Conservation (phyloP, 2,888 invertebrate genomes). For the Lissocephala sabroskyi region DNA sequence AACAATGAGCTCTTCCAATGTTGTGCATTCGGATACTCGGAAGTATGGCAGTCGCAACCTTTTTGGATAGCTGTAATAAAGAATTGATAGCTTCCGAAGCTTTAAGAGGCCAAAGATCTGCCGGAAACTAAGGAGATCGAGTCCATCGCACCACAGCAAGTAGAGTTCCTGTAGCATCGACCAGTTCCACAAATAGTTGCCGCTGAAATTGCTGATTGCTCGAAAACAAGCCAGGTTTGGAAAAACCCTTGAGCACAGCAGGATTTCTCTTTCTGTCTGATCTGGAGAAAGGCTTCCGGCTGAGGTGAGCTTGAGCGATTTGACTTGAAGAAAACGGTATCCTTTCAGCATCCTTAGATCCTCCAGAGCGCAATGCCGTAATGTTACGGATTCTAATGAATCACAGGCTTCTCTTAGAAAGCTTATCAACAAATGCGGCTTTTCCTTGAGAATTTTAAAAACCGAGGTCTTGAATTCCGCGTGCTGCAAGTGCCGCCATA, state of each 20-base stretch:
- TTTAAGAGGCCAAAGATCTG: conserved; percentile 16
- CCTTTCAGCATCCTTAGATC: not conserved
- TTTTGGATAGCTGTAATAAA: conserved; percentile 24
- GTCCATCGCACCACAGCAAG: conserved; percentile 23
- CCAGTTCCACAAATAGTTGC: conserved; percentile 30
- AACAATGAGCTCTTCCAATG: conserved; percentile 34
- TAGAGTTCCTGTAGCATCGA: conserved; percentile 25
- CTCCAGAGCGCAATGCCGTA: not conserved
- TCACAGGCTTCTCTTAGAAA: conserved; percentile 20
- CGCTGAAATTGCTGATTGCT: conserved; percentile 18
- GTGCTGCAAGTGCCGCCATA: conserved; percentile 25
- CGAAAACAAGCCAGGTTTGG: conserved; percentile 31
- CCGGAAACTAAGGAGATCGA: conserved; percentile 12
- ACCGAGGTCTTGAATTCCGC: not conserved
- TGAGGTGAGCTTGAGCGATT: conserved; percentile 1
- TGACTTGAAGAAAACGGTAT: too few species aligned
- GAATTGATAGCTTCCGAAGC: conserved; percentile 31
- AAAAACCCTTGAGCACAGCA: conserved; percentile 30
- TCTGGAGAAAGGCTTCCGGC: too few species aligned
- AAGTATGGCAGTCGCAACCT: conserved; percentile 11
- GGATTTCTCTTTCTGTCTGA: conserved; percentile 23
- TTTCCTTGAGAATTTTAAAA: conserved; percentile 8
- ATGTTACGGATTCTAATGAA: conserved; percentile 19
- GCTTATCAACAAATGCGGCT: conserved; percentile 17
- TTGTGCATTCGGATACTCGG: conserved; percentile 17